phyloP scores from a whole-genome alignment of 2,113 vertebrate genomes.

The Emydura subglobosa region DNA sequence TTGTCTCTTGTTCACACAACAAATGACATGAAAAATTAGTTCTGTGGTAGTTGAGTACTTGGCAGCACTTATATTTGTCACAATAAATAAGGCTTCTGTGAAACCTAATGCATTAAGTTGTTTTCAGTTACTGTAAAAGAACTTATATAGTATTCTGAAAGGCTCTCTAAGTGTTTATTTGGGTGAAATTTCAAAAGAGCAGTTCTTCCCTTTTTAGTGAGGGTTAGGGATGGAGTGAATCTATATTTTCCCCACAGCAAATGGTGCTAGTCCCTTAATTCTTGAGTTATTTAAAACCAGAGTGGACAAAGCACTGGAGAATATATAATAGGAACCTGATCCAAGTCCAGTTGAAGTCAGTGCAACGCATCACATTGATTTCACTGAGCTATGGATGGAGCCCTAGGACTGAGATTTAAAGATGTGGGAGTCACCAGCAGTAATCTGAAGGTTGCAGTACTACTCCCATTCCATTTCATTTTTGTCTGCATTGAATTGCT shows the following conservation, averaged over 20 bases:
- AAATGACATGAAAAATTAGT: slow-evolving; percentile 15
- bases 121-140: background rate
- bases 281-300: background rate
- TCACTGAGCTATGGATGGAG: rapidly evolving
- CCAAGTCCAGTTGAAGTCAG: background rate
- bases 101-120: background rate
- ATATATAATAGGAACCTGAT: rapidly evolving
- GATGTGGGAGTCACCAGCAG: rapidly evolving
- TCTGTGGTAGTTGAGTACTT: slow-evolving; percentile 11
- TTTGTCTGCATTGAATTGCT: rapidly evolving
- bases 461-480: rapidly evolving
- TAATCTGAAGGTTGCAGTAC: rapidly evolving
- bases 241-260: background rate
- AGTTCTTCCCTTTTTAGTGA: background rate
- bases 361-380: background rate
- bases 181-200: background rate
- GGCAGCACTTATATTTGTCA: slow-evolving; percentile 34
- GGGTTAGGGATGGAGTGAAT: background rate
- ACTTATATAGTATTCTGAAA: background rate
- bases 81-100: slow-evolving; percentile 8
- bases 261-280: rapidly evolving
- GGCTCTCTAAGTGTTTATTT: background rate
- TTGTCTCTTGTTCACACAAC: background rate
- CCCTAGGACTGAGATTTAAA: rapidly evolving
- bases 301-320: background rate